Evolutionary conservation across 2,797 vertebrate species (phyloP).

Genomic region (Leptodactylus fallax): DNA sequence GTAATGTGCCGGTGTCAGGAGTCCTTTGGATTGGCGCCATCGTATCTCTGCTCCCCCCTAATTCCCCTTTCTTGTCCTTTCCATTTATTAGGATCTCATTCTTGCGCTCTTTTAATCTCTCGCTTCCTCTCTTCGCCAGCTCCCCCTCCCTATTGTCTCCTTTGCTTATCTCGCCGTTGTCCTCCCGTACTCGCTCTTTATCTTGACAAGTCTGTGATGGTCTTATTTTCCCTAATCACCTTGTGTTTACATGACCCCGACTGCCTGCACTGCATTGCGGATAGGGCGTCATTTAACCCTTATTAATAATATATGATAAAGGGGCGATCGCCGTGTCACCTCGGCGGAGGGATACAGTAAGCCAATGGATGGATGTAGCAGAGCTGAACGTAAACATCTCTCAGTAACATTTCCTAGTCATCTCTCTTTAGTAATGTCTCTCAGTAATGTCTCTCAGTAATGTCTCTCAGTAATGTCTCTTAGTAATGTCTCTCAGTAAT

Average conservation of each 20-base stretch:
- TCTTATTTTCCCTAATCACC: constrained; percentile 59
- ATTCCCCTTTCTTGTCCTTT: background rate
- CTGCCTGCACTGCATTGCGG: constrained; percentile 46
- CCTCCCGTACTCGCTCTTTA: constrained; percentile 41
- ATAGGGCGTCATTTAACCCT: constrained; percentile 28
- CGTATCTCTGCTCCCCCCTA: background rate
- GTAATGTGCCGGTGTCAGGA: too few relatives aligned
- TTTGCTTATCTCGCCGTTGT: constrained; percentile 37
- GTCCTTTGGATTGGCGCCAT: background rate
- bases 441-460: background rate
- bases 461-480: background rate
- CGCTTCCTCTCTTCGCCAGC: background rate
- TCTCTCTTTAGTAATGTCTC: background rate
- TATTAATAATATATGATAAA: background rate
- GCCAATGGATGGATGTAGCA: background rate
- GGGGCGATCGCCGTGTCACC: background rate
- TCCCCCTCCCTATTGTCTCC: constrained; percentile 28
- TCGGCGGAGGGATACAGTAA: background rate
- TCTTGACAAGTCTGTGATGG: constrained; percentile 56
- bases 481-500: background rate
- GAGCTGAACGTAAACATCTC: background rate
- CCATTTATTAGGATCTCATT: background rate
- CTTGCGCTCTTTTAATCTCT: constrained; percentile 6
- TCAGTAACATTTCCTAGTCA: too few relatives aligned
- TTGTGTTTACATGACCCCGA: constrained; percentile 44